A percentile compares a stretch with the other conserved stretches of the same genome.
Conservation (phyloP, 2,888 invertebrate genomes). For the Shargacucullia verbasci region DNA sequence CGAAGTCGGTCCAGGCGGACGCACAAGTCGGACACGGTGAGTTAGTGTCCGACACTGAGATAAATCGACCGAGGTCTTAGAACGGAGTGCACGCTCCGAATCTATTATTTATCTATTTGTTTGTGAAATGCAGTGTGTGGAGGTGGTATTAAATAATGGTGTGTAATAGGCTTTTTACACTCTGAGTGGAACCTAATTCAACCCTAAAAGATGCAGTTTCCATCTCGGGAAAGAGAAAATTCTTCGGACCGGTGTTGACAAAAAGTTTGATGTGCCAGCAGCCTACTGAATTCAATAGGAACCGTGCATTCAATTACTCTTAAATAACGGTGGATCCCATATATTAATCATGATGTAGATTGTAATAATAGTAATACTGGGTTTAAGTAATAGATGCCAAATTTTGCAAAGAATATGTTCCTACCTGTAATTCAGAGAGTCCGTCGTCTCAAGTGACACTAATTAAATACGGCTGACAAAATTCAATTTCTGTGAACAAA, state of each 20-base stretch:
- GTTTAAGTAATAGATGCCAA: too few relatives aligned
- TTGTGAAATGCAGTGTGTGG: conserved; percentile 37
- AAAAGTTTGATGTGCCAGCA: too few relatives aligned
- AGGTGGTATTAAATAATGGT: conserved; percentile 22
- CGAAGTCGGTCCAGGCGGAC: conserved; percentile 28
- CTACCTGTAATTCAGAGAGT: conserved; percentile 37
- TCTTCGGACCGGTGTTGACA: too few relatives aligned
- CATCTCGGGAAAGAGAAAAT: too few relatives aligned
- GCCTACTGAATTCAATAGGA: too few relatives aligned
- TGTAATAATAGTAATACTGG: too few relatives aligned
- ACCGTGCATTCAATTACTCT: too few relatives aligned
- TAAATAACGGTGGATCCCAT: too few relatives aligned
- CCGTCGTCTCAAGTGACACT: conserved; percentile 32
- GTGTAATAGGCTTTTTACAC: conserved; percentile 10
- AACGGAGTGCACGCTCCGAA: conserved; percentile 42
- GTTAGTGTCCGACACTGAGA: conserved; percentile 52
- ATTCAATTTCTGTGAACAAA: conserved; percentile 28
- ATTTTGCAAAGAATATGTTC: too few relatives aligned
- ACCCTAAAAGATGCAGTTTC: too few relatives aligned
- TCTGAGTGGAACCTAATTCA: neutral
- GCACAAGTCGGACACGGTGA: conserved; percentile 52
- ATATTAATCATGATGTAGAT: too few relatives aligned
- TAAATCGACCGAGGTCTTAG: conserved; percentile 56
- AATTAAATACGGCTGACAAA: conserved; percentile 39
- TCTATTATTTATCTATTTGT: conserved; percentile 55